Evolutionary conservation across 2,888 invertebrate species (phyloP).

Genomic region (Agriopis aurantiaria): DNA sequence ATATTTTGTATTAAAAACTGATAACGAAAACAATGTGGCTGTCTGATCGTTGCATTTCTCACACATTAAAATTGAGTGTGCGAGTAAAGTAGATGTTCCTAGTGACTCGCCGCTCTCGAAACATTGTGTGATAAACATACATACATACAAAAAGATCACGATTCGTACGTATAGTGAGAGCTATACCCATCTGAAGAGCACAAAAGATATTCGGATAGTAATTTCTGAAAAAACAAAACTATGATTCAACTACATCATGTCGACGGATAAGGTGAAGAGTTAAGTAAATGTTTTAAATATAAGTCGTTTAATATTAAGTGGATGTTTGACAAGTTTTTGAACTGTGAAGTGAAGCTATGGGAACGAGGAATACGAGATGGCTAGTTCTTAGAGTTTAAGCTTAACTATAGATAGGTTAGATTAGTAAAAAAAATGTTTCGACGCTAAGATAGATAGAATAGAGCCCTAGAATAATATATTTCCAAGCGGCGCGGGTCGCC

Average conservation of each 20-base stretch:
- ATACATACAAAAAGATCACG: conserved; percentile 64
- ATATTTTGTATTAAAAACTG: conserved; percentile 78
- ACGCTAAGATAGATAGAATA: conserved; percentile 83
- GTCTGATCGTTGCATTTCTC: conserved; percentile 83
- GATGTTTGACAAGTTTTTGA: conserved; percentile 75
- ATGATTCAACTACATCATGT: conserved; percentile 76
- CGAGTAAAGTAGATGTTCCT: conserved; percentile 77
- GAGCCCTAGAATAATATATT: conserved; percentile 80
- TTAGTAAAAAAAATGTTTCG: conserved; percentile 81
- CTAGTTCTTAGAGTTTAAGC: conserved; percentile 74
- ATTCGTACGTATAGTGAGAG: conserved; percentile 22
- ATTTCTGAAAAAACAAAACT: conserved; percentile 75
- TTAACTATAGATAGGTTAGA: conserved; percentile 85
- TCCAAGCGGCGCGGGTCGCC: conserved; percentile 59
- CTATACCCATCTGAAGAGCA: conserved; percentile 62
- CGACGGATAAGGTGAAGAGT: conserved; percentile 74
- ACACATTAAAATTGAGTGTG: conserved; percentile 69
- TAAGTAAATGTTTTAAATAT: conserved; percentile 83
- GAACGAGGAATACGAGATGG: conserved; percentile 72
- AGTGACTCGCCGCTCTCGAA: conserved; percentile 73
- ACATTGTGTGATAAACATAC: conserved; percentile 66
- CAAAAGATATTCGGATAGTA: conserved; percentile 76
- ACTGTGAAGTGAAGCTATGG: conserved; percentile 72
- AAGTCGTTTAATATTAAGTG: conserved; percentile 81
- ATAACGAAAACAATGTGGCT: conserved; percentile 73